phyloP scores from a whole-genome alignment of 1,140 invertebrate genomes.

The Plutomurus gul region DNA sequence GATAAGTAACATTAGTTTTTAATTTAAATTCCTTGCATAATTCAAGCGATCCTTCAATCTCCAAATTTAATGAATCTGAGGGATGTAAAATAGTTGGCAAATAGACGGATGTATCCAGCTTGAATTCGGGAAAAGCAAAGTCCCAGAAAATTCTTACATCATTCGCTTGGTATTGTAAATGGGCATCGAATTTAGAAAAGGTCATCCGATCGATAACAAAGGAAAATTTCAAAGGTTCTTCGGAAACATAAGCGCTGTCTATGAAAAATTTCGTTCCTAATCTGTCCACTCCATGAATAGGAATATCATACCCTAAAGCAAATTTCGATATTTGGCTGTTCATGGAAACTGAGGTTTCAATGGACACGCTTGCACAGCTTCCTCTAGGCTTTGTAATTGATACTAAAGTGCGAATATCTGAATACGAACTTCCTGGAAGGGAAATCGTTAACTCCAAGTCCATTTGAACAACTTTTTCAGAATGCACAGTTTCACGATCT shows the following conservation, averaged over 20 bases:
- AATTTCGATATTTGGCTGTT: constrained; percentile 1
- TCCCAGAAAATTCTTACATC: constrained; percentile 9
- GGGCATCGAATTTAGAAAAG: neutral
- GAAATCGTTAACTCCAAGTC: neutral
- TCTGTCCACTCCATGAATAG: neutral
- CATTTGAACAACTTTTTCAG: constrained; percentile 10
- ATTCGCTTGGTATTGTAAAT: constrained; percentile 19
- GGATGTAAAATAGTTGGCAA: constrained; percentile 1
- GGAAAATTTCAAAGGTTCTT: neutral
- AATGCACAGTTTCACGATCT: neutral
- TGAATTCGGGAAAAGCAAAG: neutral
- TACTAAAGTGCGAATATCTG: neutral
- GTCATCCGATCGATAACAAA: neutral
- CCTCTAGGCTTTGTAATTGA: neutral
- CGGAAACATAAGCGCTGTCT: neutral
- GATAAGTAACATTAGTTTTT: neutral
- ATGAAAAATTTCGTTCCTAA: neutral
- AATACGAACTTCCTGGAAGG: constrained; percentile 16
- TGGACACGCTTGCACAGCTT: neutral
- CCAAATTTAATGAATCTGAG: neutral
- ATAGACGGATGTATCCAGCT: neutral
- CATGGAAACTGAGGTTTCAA: neutral
- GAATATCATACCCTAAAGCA: constrained; percentile 33
- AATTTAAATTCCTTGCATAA: neutral
- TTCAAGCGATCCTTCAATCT: constrained; percentile 10